These are phyloP conservation scores for Carpatolechia fugitivella DNA, from an alignment of 2,888 invertebrate species.

Conservation along the genomic window DNA sequence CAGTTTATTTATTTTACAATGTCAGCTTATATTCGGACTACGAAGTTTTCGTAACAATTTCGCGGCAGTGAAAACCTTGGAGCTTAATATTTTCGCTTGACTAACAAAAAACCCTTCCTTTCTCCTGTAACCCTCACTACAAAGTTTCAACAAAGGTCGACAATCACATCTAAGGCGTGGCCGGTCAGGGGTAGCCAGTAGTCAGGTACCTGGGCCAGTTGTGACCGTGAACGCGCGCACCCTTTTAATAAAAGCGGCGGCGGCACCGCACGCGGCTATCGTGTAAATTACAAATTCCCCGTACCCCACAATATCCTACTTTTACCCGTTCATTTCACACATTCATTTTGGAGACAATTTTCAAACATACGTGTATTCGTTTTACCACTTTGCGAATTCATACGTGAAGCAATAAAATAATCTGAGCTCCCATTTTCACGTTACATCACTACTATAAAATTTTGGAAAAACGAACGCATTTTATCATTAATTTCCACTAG, in stretches of 20 bases:
- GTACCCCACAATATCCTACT: constrained; percentile 25
- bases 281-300: constrained; percentile 26
- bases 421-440: not conserved
- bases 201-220: constrained; percentile 5
- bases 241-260: constrained; percentile 32
- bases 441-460: not conserved
- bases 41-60: no score
- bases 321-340: constrained; percentile 14
- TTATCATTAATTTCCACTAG: no score
- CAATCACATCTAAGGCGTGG: constrained; percentile 27
- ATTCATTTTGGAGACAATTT: constrained; percentile 10
- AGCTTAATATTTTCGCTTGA: no score
- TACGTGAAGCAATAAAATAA: not conserved
- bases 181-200: constrained; percentile 23
- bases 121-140: no score
- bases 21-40: no score
- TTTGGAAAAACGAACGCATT: no score
- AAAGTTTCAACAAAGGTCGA: constrained; percentile 13
- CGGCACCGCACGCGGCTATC: constrained; percentile 35
- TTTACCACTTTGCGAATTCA: not conserved
- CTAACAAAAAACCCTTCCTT: no score
- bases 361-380: constrained; percentile 1
- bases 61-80: no score
- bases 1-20: no score
- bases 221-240: constrained; percentile 40